Base-by-base conservation (phyloP, 1,140 invertebrate genomes). In the Sycophila sp. region DNA sequence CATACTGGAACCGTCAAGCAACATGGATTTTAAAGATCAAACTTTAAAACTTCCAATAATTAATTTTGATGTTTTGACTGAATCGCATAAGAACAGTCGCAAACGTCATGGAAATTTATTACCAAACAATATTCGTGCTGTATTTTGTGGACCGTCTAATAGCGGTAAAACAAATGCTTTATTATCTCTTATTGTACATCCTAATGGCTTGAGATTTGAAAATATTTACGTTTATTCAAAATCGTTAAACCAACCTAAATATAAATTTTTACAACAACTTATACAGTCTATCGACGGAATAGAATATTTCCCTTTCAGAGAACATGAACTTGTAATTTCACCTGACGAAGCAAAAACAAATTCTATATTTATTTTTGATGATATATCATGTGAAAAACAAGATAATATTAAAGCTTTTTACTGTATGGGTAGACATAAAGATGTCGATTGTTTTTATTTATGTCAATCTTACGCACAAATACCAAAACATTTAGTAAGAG, bases 401-500 rank as follows among this genome's bases (percentile, higher is more conserved):
- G 71, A 74, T 42, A 75, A 71, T 38, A 76, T 85, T 7, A 63
- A 77, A 67, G 68, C 75, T 49, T 83, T 82, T 76, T 85, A 83
- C 77, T 75, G 73, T 66, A 83, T 83, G 77, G 79, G 78, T 2
- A 45, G 81, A 72, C 63, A 85, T 49, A 60, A 67, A 62, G 24
- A 72, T 58, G 81, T 82, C 34, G 81, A 85, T 73, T 73, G 72
- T 70, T 85, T 85, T 69, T 86, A 81, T 76, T 68, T 86, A 17
- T 76, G 76, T 71, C 82, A 85, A 72, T 81, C 81, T 2, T 85
- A 86, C 74, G 71, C 80, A 6, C 74, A 74, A 56, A 81, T 84
- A 45, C 80, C 79, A 11, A 86, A 86, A 77, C 80, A 83, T 72
- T 59, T 85, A 10, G 74, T 83, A 38, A 69, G 80, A 26, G 81